phyloP scores from a whole-genome alignment of 2,888 invertebrate genomes.

The Eilema sororculum region DNA sequence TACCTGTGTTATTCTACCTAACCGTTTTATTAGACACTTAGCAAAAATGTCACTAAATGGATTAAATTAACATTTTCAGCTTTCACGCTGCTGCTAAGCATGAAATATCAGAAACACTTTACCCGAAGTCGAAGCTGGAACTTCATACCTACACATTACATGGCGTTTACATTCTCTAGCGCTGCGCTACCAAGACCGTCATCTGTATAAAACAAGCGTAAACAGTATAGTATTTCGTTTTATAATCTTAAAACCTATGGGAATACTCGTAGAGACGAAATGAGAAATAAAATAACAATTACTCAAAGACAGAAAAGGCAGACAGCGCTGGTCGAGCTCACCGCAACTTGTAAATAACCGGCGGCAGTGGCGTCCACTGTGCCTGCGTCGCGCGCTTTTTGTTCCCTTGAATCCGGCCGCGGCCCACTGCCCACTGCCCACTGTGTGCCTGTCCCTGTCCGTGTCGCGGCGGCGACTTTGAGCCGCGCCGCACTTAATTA shows the following conservation, averaged over 20 bases:
- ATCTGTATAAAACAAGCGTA: not conserved
- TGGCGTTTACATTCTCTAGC: not conserved
- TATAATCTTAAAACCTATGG: not conserved
- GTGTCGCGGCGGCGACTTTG: conserved; percentile 58
- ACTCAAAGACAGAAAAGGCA: not conserved
- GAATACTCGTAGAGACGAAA: not conserved
- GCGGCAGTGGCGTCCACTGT: not conserved
- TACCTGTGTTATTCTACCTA: too few species aligned
- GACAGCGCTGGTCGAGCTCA: not conserved
- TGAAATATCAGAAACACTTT: too few species aligned
- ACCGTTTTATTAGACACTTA: too few species aligned
- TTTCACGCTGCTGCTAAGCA: too few species aligned
- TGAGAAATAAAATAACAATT: not conserved
- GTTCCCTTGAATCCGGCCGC: not conserved
- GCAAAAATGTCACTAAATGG: too few species aligned
- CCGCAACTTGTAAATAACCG: conserved; percentile 9
- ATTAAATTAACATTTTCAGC: too few species aligned
- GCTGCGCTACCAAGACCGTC: not conserved
- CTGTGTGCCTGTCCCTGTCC: not conserved
- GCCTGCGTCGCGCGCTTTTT: not conserved
- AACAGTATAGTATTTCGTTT: not conserved
- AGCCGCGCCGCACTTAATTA: conserved; percentile 72
- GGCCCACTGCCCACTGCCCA: not conserved
- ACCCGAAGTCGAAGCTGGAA: too few species aligned
- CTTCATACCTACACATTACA: not conserved